Base-by-base conservation (phyloP, 2,888 invertebrate species). In the Automeris io region DNA sequence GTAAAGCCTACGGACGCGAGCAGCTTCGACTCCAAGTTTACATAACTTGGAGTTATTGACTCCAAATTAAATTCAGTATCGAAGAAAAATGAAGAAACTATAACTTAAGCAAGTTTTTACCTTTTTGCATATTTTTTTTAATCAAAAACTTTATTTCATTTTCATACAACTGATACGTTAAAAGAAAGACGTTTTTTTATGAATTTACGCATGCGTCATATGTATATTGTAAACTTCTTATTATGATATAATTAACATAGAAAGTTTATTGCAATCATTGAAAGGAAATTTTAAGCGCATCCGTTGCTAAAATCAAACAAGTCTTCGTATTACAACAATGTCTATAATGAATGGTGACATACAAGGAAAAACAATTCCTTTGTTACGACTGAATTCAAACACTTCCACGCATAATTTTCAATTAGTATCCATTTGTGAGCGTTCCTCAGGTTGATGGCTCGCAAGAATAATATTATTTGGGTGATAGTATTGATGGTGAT, bases 381-480 rank as follows among this genome's bases (percentile, higher is more conserved):
- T 13, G 36, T 40, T 26, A 23, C 32, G 33, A 34, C 34, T 39
- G 40, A 11, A 12, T 26, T 22, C 7, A 18, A 40, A 34, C 40
- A 39, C 21, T 31, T 36, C 36, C 16, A 29, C 16, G 5, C 8
- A 16, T 8, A 29, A 8, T 29, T 29, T 29, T 16, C 16, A 16
- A 29, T 29, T 29, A 29, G 29, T 16, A 24, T 31, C n/a, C 16
- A 21, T 21, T 8, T 22, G 36, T 22, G 37, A 33, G 42, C 41
- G 49, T 35, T 23, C 13, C n/a, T 31, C 19, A 34, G 16, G 23
- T 19, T 32, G 31, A 37, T 37, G 37, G 32, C 23, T 31, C n/a
- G 23, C 22, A 23, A 18, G 11, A 16, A 23, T 18, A 7, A 9
- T 23, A 13, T 32, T 21, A 8, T 16, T 3, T 32, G 16, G 4